These are phyloP conservation scores for Acronicta alni DNA, from an alignment of 2,888 invertebrate genomes.

Conservation along the genomic window DNA sequence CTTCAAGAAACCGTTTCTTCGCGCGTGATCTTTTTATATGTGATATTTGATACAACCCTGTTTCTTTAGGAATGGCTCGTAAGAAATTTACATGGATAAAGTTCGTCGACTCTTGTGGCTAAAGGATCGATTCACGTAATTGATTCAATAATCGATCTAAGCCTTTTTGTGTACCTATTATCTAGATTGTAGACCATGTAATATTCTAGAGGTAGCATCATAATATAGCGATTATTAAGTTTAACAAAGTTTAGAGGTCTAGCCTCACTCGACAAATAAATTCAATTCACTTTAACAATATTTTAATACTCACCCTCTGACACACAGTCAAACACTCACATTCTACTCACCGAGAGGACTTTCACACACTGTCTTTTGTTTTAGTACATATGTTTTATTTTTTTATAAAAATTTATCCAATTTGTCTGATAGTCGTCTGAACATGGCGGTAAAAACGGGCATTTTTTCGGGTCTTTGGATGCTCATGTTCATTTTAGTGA, in stretches of 20 bases:
- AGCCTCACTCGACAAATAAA: background rate
- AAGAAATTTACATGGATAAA: constrained; percentile 35
- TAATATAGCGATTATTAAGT: background rate
- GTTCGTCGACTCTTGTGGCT: constrained; percentile 18
- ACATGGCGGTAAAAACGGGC: too few relatives aligned
- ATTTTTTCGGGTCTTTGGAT: too few relatives aligned
- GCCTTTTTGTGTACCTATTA: background rate
- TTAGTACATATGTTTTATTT: too few relatives aligned
- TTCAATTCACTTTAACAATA: too few relatives aligned
- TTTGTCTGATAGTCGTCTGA: too few relatives aligned
- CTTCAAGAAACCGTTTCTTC: constrained; percentile 17
- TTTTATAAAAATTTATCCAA: too few relatives aligned
- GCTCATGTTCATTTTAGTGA: too few relatives aligned
- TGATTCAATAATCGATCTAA: constrained; percentile 6
- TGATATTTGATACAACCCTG: constrained; percentile 39
- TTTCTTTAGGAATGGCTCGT: constrained; percentile 10
- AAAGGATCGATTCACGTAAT: constrained; percentile 17
- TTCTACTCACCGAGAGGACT: too few relatives aligned
- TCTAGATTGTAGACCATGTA: background rate
- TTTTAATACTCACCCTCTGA: too few relatives aligned
- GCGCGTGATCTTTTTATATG: constrained; percentile 37
- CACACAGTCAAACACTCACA: too few relatives aligned
- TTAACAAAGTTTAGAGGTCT: background rate
- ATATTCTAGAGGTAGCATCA: background rate
- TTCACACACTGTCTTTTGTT: too few relatives aligned